Evolutionary conservation across 2,797 vertebrate species (phyloP).

Genomic region (Eurystomus glaucurus): DNA sequence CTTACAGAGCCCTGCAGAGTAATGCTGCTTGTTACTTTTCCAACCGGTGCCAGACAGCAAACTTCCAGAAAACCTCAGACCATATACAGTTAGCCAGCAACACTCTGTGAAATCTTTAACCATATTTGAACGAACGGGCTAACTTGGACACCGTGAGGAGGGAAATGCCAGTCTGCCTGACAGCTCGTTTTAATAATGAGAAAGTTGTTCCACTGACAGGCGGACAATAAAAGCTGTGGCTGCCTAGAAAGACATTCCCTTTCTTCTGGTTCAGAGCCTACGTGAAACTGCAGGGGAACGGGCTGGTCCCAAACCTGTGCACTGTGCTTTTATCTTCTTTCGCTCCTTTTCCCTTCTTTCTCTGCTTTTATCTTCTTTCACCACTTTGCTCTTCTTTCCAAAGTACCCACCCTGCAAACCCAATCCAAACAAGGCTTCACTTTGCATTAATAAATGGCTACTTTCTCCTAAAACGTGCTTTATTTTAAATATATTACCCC

Average conservation of each 20-base stretch:
- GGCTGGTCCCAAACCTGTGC: background rate
- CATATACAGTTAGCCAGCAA: constrained; percentile 72
- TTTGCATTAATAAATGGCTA: background rate
- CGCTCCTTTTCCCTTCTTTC: background rate
- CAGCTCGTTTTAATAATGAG: constrained; percentile 68
- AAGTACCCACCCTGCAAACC: background rate
- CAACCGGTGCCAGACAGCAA: constrained; percentile 66
- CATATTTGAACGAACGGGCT: constrained; percentile 73
- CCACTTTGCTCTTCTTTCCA: background rate
- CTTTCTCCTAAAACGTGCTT: background rate
- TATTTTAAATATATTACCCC: background rate
- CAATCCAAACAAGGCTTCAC: background rate
- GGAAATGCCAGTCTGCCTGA: constrained; percentile 78
- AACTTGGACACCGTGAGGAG: constrained; percentile 11
- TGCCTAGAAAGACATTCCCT: background rate
- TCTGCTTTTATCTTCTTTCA: background rate
- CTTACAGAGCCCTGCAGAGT: constrained; percentile 17
- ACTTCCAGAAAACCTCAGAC: constrained; percentile 73
- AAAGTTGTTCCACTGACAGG: constrained; percentile 68
- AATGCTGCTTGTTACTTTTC: background rate
- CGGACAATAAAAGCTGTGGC: constrained; percentile 56
- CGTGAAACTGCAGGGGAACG: background rate
- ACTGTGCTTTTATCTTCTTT: background rate
- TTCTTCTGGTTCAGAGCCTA: background rate
- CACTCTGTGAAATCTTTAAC: constrained; percentile 63